Base-by-base conservation (phyloP, 2,797 vertebrate genomes). In the Halcyon badia region DNA sequence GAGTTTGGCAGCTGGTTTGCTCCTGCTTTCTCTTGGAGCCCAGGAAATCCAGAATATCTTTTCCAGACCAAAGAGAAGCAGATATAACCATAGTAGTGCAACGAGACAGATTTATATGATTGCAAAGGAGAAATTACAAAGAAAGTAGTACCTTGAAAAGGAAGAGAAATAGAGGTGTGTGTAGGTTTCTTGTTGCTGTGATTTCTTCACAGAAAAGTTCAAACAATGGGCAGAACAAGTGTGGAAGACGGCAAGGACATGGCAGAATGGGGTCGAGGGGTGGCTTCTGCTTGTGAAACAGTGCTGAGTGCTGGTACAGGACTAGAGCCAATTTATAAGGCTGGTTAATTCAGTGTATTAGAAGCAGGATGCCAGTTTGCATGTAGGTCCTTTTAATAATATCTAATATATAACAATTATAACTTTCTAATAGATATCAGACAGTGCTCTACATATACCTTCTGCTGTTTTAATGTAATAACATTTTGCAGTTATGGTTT, bases 371-470 rank as follows among this genome's bases (percentile, higher is more conserved):
- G 8, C 33, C 14, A 39, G n/a, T 87, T 90, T 57, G 19, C n/a
- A 54, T n/a, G 44, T 75, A 42, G 7, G 3, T 93, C 61, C 83
- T 95, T 93, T 81, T 88, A 91, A 92, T 91, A 88, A 84, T 14
- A n/a, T 76, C 66, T 25, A 65, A 48, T 79, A 85, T 44, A 84
- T 3, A 33, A 69, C 83, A 94, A 84, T 89, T 95, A 70, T 25
- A 65, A 70, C n/a, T 79, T 94, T 73, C 31, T 80, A 80, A 70
- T 39, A 35, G 16, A 70, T 58, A 77, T 70, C n/a, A 89, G 58
- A 10, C 17, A 44, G 20, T 48, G 64, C 10, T 89, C 9, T 78
- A 69, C 15, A 4, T 31, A 62, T 56, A 88, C 15, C 42, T 94
- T 87, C 86, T 90, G 68, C 70, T 66, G 26, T 35, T 87, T 56